Evolutionary conservation across 1,140 invertebrate species (phyloP), one percentile per base, ranked within the genome.

Genomic region (Eufriesea mexicana): DNA sequence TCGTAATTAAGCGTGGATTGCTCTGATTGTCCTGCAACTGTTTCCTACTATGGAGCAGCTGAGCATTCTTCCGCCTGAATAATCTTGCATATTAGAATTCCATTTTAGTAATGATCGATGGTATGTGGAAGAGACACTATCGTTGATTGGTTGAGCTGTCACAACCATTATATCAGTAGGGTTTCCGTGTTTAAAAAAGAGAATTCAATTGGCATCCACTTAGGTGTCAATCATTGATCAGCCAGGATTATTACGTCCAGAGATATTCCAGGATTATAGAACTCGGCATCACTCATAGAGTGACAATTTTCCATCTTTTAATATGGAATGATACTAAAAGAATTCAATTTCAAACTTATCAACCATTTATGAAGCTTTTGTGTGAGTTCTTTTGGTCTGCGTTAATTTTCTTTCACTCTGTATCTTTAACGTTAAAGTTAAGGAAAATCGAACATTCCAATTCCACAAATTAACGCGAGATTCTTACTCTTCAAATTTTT

Each of bases 1-100:
- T 66, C 62, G 62, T 51, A 67, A 82, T 82, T 82, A 82, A 82
- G 42, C 49, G 8, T 57, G 23, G 62, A 59, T 57, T 47, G 25
- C 54, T 54, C 51, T 35, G 57, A 80, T 73, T 62, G 61, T 75
- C 42, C 47, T 54, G 79, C 25, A n/a, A 76, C 25, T 35, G 45
- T 82, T 75, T 51, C 25, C 68, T 51, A n/a, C 18, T 28, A 9
- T 5, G 47, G 9, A 25, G n/a, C 10, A 28, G n/a, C 47, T 20
- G 45, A 51, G 47, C 35, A 49, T 28, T 18, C 47, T 28, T 20
- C 18, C n/a, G 18, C 9, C 18, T 1, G 47, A 28, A 71, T 71
- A 68, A 47, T 49, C 45, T 68, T 71, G 9, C 14, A 20, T n/a
- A 12, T 67, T 67, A 28, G 45, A 47, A 18, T 20, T n/a, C 20